phyloP scores from a whole-genome alignment of 2,113 vertebrate genomes.

The Apeltes quadracus region DNA sequence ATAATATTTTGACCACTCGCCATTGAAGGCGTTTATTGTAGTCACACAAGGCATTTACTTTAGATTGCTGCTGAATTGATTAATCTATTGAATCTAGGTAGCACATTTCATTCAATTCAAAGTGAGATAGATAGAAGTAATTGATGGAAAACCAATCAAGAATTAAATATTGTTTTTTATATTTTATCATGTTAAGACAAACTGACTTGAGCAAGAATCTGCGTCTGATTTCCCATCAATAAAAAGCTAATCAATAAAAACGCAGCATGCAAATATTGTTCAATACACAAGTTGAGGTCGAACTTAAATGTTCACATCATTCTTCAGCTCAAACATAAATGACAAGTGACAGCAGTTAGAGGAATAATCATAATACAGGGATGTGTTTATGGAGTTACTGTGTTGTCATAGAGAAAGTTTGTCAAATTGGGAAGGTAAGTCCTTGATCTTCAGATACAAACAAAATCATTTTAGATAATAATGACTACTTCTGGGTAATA shows the following conservation, averaged over 20 bases:
- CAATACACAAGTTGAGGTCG: neutral
- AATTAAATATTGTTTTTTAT: neutral
- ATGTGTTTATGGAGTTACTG: neutral
- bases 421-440: neutral
- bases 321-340: neutral
- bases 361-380: neutral
- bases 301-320: neutral
- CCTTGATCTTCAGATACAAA: neutral
- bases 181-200: neutral
- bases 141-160: neutral
- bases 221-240: neutral
- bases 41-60: slow-evolving; percentile 45
- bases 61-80: slow-evolving; percentile 54
- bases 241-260: neutral
- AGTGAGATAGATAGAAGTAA: slow-evolving; percentile 19
- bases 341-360: neutral
- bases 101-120: slow-evolving; percentile 23
- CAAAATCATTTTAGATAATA: neutral
- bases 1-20: slow-evolving; percentile 58
- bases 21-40: slow-evolving; percentile 52
- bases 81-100: slow-evolving; percentile 33
- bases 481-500: neutral
- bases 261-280: neutral
- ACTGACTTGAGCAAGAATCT: neutral
- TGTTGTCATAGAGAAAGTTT: neutral